Conservation (phyloP, 2,797 vertebrate genomes). For the Liparis tanakae region DNA sequence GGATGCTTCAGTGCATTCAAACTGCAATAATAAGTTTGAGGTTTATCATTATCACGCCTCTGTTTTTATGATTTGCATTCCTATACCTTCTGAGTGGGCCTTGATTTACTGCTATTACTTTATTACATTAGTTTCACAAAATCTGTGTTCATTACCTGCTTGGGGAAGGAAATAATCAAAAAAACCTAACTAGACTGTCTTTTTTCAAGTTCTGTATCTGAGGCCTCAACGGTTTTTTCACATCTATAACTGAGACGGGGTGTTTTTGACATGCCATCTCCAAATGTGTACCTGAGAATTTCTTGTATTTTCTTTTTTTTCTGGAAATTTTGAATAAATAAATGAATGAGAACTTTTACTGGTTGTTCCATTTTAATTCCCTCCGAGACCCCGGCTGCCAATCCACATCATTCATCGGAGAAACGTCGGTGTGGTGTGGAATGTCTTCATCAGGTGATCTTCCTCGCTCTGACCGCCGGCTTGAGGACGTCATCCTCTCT, state of each 20-base stretch:
- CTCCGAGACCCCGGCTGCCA: background rate
- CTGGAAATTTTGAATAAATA: conserved; percentile 84
- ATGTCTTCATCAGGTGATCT: background rate
- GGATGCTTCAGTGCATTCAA: conserved; percentile 76
- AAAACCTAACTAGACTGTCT: conserved; percentile 72
- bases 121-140: conserved; percentile 67
- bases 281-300: conserved; percentile 84
- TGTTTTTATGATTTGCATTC: conserved; percentile 84
- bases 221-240: conserved; percentile 86
- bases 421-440: background rate
- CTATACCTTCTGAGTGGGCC: conserved; percentile 80
- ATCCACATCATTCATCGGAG: background rate
- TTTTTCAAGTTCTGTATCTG: conserved; percentile 86
- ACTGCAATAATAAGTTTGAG: conserved; percentile 85
- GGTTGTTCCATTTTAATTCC: conserved; percentile 31
- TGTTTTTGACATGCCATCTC: conserved; percentile 85
- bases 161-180: conserved; percentile 58
- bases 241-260: conserved; percentile 87
- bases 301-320: conserved; percentile 84
- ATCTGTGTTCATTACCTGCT: conserved; percentile 77
- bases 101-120: conserved; percentile 76
- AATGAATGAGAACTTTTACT: conserved; percentile 71
- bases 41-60: conserved; percentile 78
- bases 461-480: background rate
- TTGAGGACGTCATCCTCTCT: background rate